A percentile compares a stretch with the other conserved stretches of the same genome.
phyloP scores from a whole-genome alignment of 2,113 vertebrate species.

The Pangasianodon gigas region DNA sequence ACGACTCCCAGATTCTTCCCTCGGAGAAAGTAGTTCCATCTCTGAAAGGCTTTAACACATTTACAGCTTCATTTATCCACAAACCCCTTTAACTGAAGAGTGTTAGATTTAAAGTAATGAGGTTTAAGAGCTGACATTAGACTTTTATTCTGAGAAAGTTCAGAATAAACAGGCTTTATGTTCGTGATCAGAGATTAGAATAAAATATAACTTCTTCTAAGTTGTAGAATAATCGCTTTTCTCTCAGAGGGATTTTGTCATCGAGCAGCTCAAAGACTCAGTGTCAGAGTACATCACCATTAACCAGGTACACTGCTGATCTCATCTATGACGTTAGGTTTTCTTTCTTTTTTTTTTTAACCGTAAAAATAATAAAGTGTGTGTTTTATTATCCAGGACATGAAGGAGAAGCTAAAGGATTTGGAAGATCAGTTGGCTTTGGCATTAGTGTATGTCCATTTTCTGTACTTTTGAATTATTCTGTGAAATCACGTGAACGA shows the following conservation, averaged over 20 bases:
- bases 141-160: neutral
- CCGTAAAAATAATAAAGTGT: neutral
- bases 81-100: neutral
- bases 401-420: constrained; percentile 46
- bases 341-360: neutral
- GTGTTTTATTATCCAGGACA: constrained; percentile 32
- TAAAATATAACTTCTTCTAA: neutral
- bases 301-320: constrained; percentile 17
- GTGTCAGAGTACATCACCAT: constrained; percentile 43
- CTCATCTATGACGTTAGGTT: neutral
- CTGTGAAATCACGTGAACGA: neutral
- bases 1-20: too few relatives aligned
- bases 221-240: neutral
- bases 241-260: constrained; percentile 41
- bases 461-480: neutral
- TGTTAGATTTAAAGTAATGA: neutral
- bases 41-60: neutral
- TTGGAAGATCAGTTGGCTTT: constrained; percentile 45
- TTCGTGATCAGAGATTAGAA: neutral
- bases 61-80: neutral
- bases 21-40: too few relatives aligned
- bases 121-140: neutral
- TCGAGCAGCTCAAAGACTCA: constrained; percentile 42
- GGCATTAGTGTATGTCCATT: constrained; percentile 45
- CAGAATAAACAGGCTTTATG: neutral